Conservation (phyloP, 2,797 vertebrate species). For the Tympanoctomys barrerae region DNA sequence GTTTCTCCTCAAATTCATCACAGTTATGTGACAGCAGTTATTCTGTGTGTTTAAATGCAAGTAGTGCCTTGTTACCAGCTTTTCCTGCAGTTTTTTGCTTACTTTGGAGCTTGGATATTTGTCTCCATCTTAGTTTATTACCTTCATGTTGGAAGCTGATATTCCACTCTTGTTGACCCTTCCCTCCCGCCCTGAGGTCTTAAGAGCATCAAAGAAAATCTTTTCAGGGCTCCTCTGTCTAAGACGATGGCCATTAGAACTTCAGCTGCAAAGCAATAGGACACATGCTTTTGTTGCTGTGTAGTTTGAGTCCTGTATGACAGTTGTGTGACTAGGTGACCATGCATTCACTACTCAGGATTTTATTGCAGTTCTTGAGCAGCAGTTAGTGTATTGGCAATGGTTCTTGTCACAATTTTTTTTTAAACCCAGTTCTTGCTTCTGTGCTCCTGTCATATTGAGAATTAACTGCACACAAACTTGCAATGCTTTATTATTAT, state of each 20-base stretch:
- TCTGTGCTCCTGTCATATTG: slow-evolving; percentile 53
- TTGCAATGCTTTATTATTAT: slow-evolving; percentile 18
- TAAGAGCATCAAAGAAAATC: not conserved
- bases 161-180: not conserved
- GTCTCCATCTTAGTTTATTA: not conserved
- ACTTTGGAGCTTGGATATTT: not conserved
- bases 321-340: not conserved
- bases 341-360: not conserved
- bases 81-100: not conserved
- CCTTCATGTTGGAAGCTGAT: not conserved
- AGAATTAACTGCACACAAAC: not conserved
- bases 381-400: slow-evolving; percentile 56
- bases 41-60: not conserved
- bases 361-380: not conserved
- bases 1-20: not conserved
- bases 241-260: not conserved
- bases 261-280: not conserved
- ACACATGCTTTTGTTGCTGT: not conserved
- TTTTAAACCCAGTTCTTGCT: not conserved
- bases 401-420: not conserved
- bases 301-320: not conserved
- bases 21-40: not conserved
- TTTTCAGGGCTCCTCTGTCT: not conserved
- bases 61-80: not conserved
- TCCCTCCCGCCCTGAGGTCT: not conserved